Percentiles rank a stretch among this genome's conserved stretches.
phyloP scores from a whole-genome alignment of 2,113 vertebrate genomes.

The Platysternon megacephalum region DNA sequence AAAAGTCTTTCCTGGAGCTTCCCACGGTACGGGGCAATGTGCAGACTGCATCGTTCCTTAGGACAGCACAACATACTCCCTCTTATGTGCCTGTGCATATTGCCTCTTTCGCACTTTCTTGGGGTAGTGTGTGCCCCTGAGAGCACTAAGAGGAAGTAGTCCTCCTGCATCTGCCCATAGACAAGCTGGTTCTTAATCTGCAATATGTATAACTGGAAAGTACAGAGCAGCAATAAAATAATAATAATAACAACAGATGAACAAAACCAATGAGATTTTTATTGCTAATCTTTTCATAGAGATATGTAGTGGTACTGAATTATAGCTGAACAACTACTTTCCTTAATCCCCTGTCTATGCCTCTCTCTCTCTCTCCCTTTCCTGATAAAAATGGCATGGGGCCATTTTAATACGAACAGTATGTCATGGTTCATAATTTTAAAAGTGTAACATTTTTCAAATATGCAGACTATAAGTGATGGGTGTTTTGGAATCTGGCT shows the following conservation, averaged over 20 bases:
- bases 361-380: conserved; percentile 6
- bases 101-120: not conserved
- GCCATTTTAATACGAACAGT: not conserved
- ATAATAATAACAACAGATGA: not conserved
- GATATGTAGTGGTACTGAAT: not conserved
- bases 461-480: conserved; percentile 6
- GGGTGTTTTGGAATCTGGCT: not conserved
- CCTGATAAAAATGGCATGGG: not conserved
- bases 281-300: not conserved
- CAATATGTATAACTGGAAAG: not conserved
- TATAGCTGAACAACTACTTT: not conserved
- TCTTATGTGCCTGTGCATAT: not conserved
- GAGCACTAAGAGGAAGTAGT: not conserved
- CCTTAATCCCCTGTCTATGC: not conserved
- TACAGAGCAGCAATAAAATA: not conserved
- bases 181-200: not conserved
- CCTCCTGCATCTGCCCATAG: not conserved
- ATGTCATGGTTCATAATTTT: conserved; percentile 36
- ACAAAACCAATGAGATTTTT: conserved; percentile 7
- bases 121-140: not conserved
- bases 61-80: not conserved
- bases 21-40: not conserved
- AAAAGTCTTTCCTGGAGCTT: not conserved
- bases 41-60: fast-evolving
- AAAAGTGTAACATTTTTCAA: conserved; percentile 1